Base-by-base conservation (phyloP, 2,888 invertebrate genomes). In the Platycheirus albimanus region DNA sequence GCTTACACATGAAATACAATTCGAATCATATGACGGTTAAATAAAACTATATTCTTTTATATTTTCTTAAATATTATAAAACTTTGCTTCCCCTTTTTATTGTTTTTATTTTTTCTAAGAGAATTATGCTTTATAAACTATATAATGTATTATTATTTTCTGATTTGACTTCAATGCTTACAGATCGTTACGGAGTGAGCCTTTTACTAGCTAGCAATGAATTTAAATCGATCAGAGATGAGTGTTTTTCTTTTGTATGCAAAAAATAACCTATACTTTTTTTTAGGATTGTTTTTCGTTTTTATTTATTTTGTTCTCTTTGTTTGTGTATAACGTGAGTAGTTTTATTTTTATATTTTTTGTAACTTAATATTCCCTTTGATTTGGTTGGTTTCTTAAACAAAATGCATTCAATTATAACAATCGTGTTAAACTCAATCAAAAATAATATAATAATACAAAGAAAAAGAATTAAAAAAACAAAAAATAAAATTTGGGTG, bases 31-130 rank as follows among this genome's bases (percentile, higher is more conserved):
- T n/a, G n/a, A n/a, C n/a, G 3, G 24, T 24, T 24, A 24, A 24
- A 24, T 24, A 24, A 24, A 24, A 33, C 30, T 33, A 24, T 10
- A 1, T 30, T n/a, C 19, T 69, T 41, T 15, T 15, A 54, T 54
- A 64, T 43, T 54, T 71, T 45, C 58, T 78, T 64, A 78, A 51
- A 64, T 52, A 51, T 77, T 63, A 72, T 45, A 71, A 70, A 76
- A 76, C 52, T 47, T 75, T 24, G 33, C 52, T 41, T 20, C 41
- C 20, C 58, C 38, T 4, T 24, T 19, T 47, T 67, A 30, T 51
- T 52, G 15, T 54, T 56, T 49, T 56, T 66, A 47, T 13, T 51
- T 30, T 24, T 30, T 54, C 24, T 15, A 24, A 75, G 43, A 56
- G 56, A 56, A 38, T 17, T 64, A 67, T 30, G 56, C 13, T 43